These are phyloP conservation scores for Nyctalus aviator DNA, from an alignment of 2,797 vertebrate species.

Conservation along the genomic window DNA sequence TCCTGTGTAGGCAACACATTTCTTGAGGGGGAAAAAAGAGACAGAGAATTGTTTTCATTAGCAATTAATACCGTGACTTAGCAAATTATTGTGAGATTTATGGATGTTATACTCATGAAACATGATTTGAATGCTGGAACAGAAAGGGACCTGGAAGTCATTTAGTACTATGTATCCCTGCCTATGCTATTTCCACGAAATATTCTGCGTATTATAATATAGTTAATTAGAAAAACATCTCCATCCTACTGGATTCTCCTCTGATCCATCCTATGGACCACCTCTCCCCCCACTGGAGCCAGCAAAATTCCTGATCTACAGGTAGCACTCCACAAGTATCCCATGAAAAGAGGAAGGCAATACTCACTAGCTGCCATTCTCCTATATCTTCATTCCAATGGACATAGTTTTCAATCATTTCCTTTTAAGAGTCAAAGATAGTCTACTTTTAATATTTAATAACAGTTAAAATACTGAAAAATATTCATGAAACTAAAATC, in stretches of 20 bases:
- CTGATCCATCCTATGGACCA: not conserved
- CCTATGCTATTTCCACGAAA: not conserved
- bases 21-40: conserved; percentile 87
- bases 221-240: not conserved
- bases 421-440: conserved; percentile 87
- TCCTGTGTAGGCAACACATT: conserved; percentile 99
- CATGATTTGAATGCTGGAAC: not conserved
- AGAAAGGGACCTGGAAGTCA: not conserved
- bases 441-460: conserved; percentile 59
- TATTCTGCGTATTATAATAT: not conserved
- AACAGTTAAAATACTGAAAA: conserved; percentile 38
- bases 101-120: not conserved
- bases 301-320: not conserved
- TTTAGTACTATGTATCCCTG: not conserved
- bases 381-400: conserved; percentile 99
- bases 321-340: not conserved
- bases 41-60: conserved; percentile 60
- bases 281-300: not conserved
- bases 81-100: not conserved
- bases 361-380: conserved; percentile 98
- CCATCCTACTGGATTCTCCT: not conserved
- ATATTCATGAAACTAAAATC: conserved; percentile 27
- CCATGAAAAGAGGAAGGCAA: not conserved
- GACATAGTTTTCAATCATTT: conserved; percentile 99
- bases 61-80: not conserved